Conservation (phyloP, 2,888 invertebrate genomes). For the Tanypteryx hageni region DNA sequence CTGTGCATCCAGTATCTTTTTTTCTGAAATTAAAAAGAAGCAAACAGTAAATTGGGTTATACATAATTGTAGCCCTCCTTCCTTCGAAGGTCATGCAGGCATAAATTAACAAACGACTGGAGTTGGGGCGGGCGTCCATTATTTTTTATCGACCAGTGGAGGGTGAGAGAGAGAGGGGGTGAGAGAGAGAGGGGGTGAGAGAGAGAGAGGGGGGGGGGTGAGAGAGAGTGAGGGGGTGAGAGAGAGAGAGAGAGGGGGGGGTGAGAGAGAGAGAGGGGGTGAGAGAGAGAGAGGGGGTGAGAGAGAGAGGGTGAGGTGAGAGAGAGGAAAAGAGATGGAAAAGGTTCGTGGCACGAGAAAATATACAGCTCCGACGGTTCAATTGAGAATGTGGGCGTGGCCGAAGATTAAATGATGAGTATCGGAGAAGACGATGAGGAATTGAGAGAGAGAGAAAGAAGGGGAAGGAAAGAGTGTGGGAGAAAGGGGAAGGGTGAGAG, state of each 20-base stretch:
- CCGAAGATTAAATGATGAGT: not conserved
- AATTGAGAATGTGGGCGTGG: conserved; percentile 9
- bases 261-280: no score
- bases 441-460: not conserved
- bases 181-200: no score
- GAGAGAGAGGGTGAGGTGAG: not conserved
- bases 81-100: no score
- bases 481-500: not conserved
- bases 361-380: not conserved
- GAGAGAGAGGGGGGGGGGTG: not conserved
- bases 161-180: no score
- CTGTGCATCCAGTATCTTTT: no score
- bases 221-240: not conserved
- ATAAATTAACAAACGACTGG: no score
- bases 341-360: not conserved
- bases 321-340: not conserved
- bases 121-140: no score
- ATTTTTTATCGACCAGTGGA: no score
- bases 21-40: no score
- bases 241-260: not conserved
- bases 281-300: no score
- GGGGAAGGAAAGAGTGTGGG: not conserved
- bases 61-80: no score
- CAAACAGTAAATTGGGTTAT: no score
- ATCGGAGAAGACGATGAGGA: not conserved